Base-by-base conservation (phyloP, 2,888 invertebrate genomes). In the Drosophila emarginata region DNA sequence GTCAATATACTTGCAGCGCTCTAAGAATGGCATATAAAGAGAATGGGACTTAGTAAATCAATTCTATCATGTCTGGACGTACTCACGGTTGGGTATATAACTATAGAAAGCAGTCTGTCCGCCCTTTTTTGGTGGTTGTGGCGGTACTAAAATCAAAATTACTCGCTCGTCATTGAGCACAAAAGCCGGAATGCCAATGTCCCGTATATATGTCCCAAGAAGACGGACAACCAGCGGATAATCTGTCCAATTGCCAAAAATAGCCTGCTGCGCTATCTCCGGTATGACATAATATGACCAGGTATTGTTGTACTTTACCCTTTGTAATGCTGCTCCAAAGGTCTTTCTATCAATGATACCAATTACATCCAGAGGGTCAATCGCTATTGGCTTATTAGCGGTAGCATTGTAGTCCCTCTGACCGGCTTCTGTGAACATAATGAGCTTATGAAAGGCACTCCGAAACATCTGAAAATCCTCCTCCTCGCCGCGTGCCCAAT, bases 1-100 rank as follows among this genome's bases (percentile, higher is more conserved):
- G 64, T 94, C 94, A 79, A 94, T 94, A 79, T 94, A 93, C 72
- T 92, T 93, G 89, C 94, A 94, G 73, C 93, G 92, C 56, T 90
- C 94, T 94, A 88, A 2, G n/a, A 5, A 28, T 11, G 91, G 91
- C 15, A 60, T 51, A 61, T 61, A 62, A 26, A 26, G 5, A 0
- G 5, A 4, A 28, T 39, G 7, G 2, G 5, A 21, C n/a, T 7
- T 18, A 5, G 9, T 14, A 18, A 7, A 6, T 12, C 0, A 1
- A 14, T 4, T 32, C 32, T 9, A 56, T 11, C 6, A 9, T 9
- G 50, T 59, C 9, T 18, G 36, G n/a, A 12, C 9, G 12, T 2
- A 80, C 89, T 89, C 67, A 91, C 91, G 77, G 51, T 73, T 84
- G 12, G 85, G 78, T 64, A 86, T 78, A 67, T 92, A 92, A 39